Evolutionary conservation across 2,888 invertebrate genomes (phyloP).

Genomic region (Aelia acuminata): DNA sequence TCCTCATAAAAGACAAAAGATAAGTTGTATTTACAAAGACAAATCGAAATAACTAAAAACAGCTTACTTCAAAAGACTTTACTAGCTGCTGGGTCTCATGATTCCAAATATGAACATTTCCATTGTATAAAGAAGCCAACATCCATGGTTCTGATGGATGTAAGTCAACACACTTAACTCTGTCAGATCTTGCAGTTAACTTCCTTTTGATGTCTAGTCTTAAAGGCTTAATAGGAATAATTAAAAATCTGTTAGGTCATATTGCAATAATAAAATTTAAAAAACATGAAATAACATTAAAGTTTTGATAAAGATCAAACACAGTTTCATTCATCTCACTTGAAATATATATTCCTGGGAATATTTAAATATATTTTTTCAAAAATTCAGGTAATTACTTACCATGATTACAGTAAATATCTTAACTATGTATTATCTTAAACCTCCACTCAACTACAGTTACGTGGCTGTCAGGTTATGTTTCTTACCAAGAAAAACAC

Average conservation of each 20-base stretch:
- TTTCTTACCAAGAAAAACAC: neutral
- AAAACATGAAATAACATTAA: neutral
- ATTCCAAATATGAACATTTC: conserved; percentile 99
- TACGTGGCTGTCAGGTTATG: conserved; percentile 56
- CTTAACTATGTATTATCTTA: neutral
- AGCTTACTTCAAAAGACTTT: conserved; percentile 85
- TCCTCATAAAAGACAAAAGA: too few relatives aligned
- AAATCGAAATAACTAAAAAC: neutral
- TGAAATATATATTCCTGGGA: neutral
- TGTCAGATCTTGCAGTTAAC: conserved; percentile 96
- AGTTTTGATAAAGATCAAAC: neutral
- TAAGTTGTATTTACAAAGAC: too few relatives aligned
- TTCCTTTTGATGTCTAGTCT: conserved; percentile 98
- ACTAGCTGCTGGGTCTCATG: conserved; percentile 94
- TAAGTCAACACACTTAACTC: conserved; percentile 97
- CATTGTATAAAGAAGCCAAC: conserved; percentile 97
- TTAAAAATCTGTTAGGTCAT: neutral
- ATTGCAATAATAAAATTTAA: neutral
- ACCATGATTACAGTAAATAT: neutral
- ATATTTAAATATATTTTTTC: neutral
- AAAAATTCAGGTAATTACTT: neutral
- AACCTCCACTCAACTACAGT: conserved; percentile 50
- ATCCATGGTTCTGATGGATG: conserved; percentile 99
- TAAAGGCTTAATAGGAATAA: conserved; percentile 79
- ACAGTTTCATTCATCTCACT: neutral